Percentiles rank a stretch among this genome's conserved stretches.
phyloP scores from a whole-genome alignment of 1,140 invertebrate genomes.

The Zeugodacus cucurbitae region DNA sequence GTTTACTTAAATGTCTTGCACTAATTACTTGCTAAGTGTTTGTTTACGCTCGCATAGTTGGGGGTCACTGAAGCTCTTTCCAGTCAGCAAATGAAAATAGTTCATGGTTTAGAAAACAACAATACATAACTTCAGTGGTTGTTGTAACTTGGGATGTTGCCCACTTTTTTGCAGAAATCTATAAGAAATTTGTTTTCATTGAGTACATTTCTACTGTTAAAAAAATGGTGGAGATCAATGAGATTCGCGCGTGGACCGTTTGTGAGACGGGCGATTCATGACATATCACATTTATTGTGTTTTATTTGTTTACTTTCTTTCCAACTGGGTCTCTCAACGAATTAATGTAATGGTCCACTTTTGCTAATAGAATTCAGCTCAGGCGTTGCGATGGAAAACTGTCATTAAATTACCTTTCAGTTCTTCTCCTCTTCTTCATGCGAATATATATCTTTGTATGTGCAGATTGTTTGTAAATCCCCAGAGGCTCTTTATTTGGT shows the following conservation, averaged over 20 bases:
- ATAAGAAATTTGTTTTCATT: too few relatives aligned
- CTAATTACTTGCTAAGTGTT: constrained; percentile 34
- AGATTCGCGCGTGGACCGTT: too few relatives aligned
- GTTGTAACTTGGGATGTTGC: too few relatives aligned
- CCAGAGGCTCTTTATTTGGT: too few relatives aligned
- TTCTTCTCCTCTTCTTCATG: not conserved
- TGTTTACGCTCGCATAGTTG: not conserved
- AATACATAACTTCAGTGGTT: not conserved
- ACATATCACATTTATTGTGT: too few relatives aligned
- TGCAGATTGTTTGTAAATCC: too few relatives aligned
- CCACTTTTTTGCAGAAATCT: too few relatives aligned
- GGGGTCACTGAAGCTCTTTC: not conserved
- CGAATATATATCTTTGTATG: not conserved
- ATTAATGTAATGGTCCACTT: not conserved
- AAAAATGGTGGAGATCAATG: too few relatives aligned
- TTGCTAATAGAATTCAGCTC: not conserved
- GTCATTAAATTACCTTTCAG: not conserved
- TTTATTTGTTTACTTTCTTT: too few relatives aligned
- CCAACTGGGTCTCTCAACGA: too few relatives aligned
- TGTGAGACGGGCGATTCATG: too few relatives aligned
- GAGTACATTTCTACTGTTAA: too few relatives aligned
- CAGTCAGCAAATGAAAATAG: not conserved
- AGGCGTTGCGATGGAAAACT: not conserved
- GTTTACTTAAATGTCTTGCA: constrained; percentile 18
- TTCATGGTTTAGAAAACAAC: not conserved